Evolutionary conservation across 2,113 vertebrate species (phyloP), one percentile per base, ranked within the genome.

Genomic region (Callipepla californica): DNA sequence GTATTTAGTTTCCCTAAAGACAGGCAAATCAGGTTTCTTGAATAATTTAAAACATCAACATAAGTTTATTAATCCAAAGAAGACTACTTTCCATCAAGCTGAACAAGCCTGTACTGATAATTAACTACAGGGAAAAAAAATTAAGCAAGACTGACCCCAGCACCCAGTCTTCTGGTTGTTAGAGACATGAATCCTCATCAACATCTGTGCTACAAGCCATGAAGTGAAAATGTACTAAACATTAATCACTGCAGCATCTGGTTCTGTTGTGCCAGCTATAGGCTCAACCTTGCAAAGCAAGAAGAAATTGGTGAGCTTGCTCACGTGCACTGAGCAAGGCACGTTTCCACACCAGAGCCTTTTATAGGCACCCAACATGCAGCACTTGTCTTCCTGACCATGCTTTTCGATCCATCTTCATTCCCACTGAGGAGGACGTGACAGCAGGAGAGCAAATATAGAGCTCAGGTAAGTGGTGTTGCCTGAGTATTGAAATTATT

Each of bases 381-480:
- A 11, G 11, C 8, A 9, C 36, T 42, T 44, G 34, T 42, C 73
- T 78, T 36, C 30, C 50, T 63, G 47, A 47, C 26, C 3, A 1
- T 3, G 25, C 50, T 32, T 5, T 32, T 42, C 25, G 0, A 78
- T 65, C 42, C 48, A 44, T 65, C 80, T 90, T 78, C 48, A 58
- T 58, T 50, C 36, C 73, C 57, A 57, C 0, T 5, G 11, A 36
- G 66, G 66, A 68, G 21, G 36, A 50, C 73, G 57, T 0, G 0
- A 63, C 48, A 78, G 58, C 36, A 44, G 34, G 36, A 42, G 34
- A 70, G 42, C 42, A 57, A 77, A 55, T 5, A 14, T 2, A 77
- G 20, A 90, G 20, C 50, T 42, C 44, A 3, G 9, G 6, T 7
- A 84, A 72, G 25, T 5, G 17, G 25, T 8, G 3, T 12, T 42